A percentile compares a stretch with the other conserved stretches of the same genome.
These are phyloP conservation scores for Tenodera sinensis DNA, from an alignment of 2,888 invertebrate species.

Conservation along the genomic window DNA sequence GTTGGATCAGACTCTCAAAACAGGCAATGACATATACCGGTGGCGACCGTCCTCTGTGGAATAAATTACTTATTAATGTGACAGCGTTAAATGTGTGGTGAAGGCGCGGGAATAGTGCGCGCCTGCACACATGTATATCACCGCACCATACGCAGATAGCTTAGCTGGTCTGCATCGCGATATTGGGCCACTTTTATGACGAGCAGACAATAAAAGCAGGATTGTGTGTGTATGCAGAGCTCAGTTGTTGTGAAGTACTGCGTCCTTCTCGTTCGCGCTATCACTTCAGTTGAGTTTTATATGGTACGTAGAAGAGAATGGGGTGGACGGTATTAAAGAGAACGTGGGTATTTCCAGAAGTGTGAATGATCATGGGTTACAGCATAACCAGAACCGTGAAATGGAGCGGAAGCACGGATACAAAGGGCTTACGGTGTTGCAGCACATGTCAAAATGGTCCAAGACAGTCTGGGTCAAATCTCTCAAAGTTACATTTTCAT, in stretches of 20 bases:
- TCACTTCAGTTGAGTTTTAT: neutral
- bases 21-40: neutral
- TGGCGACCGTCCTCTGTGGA: neutral
- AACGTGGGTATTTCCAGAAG: neutral
- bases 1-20: neutral
- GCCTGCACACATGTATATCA: neutral
- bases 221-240: neutral
- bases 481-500: too few species aligned
- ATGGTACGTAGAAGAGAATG: neutral
- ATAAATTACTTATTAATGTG: slow-evolving; percentile 4
- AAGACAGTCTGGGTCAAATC: neutral
- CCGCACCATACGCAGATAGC: neutral
- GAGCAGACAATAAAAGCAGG: neutral
- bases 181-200: neutral
- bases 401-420: neutral
- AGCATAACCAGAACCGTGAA: neutral
- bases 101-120: neutral
- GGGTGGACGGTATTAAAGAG: neutral
- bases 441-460: neutral
- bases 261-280: neutral
- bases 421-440: neutral
- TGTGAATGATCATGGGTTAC: neutral
- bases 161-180: neutral
- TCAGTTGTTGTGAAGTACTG: neutral
- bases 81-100: neutral